phyloP scores from a whole-genome alignment of 2,113 vertebrate species.

The Ariopsis seemanni region DNA sequence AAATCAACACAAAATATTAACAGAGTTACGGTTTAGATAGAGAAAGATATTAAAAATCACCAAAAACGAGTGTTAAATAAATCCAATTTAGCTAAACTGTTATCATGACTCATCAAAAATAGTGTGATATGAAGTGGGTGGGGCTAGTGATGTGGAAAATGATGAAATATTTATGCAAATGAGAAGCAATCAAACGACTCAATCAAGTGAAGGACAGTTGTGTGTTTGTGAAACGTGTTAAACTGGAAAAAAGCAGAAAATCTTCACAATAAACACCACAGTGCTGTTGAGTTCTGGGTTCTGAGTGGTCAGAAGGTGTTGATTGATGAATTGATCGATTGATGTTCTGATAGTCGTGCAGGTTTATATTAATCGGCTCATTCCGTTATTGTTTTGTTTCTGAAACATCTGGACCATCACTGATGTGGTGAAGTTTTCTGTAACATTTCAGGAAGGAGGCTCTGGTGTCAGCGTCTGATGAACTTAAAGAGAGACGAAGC shows the following conservation, averaged over 20 bases:
- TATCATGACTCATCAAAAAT: background rate
- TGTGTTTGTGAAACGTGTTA: background rate
- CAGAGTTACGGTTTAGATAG: background rate
- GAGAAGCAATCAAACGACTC: background rate
- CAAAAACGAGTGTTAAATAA: background rate
- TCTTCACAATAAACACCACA: too few relatives aligned
- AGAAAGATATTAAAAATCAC: background rate
- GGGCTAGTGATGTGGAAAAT: background rate
- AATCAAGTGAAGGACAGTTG: background rate
- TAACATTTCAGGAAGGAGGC: background rate
- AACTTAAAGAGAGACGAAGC: too few relatives aligned
- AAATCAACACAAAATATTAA: background rate
- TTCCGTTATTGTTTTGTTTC: background rate
- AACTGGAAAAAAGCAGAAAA: too few relatives aligned
- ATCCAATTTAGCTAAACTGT: background rate
- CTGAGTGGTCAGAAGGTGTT: background rate
- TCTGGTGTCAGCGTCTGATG: background rate
- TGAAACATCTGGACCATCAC: background rate
- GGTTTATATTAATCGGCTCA: background rate
- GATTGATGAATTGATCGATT: too few relatives aligned
- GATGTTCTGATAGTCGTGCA: too few relatives aligned
- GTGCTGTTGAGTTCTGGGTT: background rate
- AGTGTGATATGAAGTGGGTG: background rate
- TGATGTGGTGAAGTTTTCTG: background rate
- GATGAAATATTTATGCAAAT: too few relatives aligned